Evolutionary conservation across 2,113 vertebrate species (phyloP).

Genomic region (Hiodon alosoides): DNA sequence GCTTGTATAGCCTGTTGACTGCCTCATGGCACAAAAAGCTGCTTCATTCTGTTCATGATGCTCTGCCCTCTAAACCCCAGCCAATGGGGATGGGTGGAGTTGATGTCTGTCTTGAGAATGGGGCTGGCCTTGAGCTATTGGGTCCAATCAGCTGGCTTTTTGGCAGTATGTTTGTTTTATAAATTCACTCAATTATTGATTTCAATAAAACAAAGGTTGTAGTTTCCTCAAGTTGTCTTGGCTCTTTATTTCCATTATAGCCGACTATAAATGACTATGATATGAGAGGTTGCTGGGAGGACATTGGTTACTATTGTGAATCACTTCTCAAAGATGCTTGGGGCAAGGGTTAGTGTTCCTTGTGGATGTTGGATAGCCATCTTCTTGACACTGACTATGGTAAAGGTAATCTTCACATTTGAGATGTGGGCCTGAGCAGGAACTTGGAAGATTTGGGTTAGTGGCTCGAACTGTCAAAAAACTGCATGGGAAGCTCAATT

Average conservation of each 20-base stretch:
- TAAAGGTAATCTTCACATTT: too few species aligned
- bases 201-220: conserved; percentile 52
- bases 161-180: conserved; percentile 25
- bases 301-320: too few species aligned
- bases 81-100: conserved; percentile 50
- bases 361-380: too few species aligned
- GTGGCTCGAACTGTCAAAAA: too few species aligned
- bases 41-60: conserved; percentile 55
- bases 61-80: conserved; percentile 54
- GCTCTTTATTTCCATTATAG: not conserved
- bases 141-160: conserved; percentile 30
- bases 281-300: too few species aligned
- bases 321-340: not conserved
- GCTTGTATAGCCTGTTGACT: conserved; percentile 35
- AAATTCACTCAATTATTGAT: conserved; percentile 40
- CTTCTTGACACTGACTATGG: too few species aligned
- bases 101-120: conserved; percentile 54
- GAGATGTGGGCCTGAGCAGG: too few species aligned
- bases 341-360: too few species aligned
- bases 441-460: too few species aligned
- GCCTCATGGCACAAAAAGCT: conserved; percentile 31
- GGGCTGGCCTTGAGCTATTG: conserved; percentile 32
- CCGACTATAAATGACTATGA: not conserved
- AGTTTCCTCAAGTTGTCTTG: conserved; percentile 10
- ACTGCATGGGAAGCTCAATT: too few species aligned